Base-by-base conservation (phyloP, 2,888 invertebrate species). In the Cremastobaeus sp. region DNA sequence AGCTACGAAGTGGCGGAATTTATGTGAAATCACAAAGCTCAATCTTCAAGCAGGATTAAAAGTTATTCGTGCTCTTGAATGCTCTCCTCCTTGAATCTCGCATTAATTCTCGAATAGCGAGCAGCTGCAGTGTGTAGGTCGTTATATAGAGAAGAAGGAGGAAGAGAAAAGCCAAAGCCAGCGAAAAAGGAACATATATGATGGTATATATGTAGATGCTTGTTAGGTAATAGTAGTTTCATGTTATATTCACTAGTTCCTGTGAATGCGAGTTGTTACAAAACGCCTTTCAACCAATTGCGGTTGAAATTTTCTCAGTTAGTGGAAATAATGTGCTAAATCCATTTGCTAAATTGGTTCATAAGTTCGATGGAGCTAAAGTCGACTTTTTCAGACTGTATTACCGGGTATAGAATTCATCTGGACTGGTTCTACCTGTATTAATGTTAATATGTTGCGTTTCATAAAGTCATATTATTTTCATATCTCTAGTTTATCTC, bases 41-140 rank as follows among this genome's bases (percentile, higher is more conserved):
- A 60, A 71, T 69, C 54, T 65, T 69, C 74, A 59, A 74, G 69
- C 65, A 41, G 74, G 74, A 74, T 74, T 74, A 74, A 70, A 74
- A 64, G 54, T 69, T 59, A 69, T 64, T 68, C 39, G 65, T 68
- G 64, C 64, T 68, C 69, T 60, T 68, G 66, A 73, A 73, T 62
- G 73, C 68, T 57, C 73, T 55, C 68, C 68, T 68, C 64, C 73
- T 73, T 73, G 62, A 73, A 73, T 57, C 57, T 73, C 69, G 69
- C 74, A 65, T 70, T 74, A 74, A 74, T 69, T 68, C 68, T 65
- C 65, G 62, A 79, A 78, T 76, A 80, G 73, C 77, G 79, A 79
- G 76, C 81, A 81, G 81, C 81, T 81, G 81, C 76, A 69, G 37
- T 57, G 35, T 54, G 55, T 60, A 37, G 52, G 55, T 74, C 32